Evolutionary conservation across 2,888 invertebrate species (phyloP).

Genomic region (Atherix ibis): DNA sequence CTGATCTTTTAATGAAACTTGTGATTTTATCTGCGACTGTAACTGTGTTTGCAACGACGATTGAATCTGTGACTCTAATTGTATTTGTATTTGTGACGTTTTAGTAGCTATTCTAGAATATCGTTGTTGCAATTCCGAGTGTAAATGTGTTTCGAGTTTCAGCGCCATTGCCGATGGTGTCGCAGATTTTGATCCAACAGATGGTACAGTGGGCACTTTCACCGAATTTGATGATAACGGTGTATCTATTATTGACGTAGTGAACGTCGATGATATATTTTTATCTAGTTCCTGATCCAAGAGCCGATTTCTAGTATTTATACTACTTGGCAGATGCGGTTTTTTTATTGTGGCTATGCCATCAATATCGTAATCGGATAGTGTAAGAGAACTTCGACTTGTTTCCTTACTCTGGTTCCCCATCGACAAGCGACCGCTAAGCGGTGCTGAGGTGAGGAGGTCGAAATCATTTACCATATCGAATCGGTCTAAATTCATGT

Average conservation of each 20-base stretch:
- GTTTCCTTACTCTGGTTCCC: constrained; percentile 5
- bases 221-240: background rate
- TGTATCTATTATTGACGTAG: no score
- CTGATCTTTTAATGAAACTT: no score
- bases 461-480: constrained; percentile 11
- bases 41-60: constrained; percentile 2
- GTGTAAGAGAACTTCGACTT: constrained; percentile 8
- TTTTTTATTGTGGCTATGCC: constrained; percentile 5
- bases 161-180: background rate
- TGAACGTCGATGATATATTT: no score
- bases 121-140: background rate
- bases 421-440: constrained; percentile 4
- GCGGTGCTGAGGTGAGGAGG: constrained; percentile 6
- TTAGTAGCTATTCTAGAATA: constrained; percentile 1
- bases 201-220: background rate
- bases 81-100: constrained; percentile 4
- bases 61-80: background rate
- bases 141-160: no score
- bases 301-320: background rate
- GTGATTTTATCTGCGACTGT: background rate
- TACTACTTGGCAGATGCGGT: background rate
- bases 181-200: background rate
- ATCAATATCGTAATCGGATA: constrained; percentile 9
- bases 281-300: no score
- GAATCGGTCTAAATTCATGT: constrained; percentile 14